phyloP scores from a whole-genome alignment of 2,113 vertebrate species.

The Sardina pilchardus region DNA sequence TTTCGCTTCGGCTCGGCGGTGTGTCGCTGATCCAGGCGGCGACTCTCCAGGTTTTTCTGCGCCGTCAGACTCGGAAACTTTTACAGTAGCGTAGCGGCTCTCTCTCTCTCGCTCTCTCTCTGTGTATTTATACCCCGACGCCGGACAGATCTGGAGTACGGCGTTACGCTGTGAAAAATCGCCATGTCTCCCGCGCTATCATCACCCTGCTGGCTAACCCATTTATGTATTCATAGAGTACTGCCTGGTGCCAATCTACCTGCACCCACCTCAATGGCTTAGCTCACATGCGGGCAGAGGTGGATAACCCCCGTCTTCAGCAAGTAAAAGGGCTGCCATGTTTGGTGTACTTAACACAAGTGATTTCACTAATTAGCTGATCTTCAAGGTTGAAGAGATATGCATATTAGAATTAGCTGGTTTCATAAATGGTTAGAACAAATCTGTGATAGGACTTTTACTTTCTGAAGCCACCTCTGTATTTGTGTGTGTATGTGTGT shows the following conservation, averaged over 20 bases:
- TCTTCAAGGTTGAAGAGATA: no score
- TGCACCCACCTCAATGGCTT: neutral
- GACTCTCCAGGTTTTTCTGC: neutral
- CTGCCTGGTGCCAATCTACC: neutral
- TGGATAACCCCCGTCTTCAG: no score
- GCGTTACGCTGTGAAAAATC: neutral
- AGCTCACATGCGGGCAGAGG: no score
- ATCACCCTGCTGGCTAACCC: slow-evolving; percentile 1
- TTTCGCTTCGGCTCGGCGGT: neutral
- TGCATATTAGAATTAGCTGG: no score
- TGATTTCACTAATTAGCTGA: no score
- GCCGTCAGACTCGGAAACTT: neutral
- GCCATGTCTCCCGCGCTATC: neutral
- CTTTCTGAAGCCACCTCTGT: no score
- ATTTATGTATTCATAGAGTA: neutral
- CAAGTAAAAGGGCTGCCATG: no score
- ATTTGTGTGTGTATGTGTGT: no score
- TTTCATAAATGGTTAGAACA: no score
- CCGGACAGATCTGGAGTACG: neutral
- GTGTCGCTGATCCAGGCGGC: neutral
- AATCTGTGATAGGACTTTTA: no score
- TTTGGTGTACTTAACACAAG: no score
- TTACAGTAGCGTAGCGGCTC: neutral
- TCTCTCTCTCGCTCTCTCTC: neutral
- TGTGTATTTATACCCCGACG: neutral